Evolutionary conservation across 64 coral and sea anemone genomes (phyloP), one percentile per base, ranked within the genome.

Genomic region (Dendrophyllia cribrosa): DNA sequence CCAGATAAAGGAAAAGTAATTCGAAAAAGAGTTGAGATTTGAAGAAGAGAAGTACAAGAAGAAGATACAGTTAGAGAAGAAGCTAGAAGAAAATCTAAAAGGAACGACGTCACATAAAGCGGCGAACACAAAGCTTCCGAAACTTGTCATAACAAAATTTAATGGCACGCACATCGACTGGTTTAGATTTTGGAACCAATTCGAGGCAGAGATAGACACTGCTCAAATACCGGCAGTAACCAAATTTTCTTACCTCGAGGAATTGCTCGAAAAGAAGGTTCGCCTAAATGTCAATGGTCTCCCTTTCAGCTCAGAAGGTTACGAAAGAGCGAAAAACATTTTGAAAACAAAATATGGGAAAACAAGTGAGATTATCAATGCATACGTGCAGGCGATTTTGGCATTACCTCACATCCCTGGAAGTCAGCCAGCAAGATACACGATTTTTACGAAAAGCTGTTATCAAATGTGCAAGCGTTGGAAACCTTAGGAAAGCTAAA

Each of bases 221-320:
- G 48, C 87, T 50, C n/a, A 89, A 16, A 46, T 89, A 68, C 49
- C 71, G n/a, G 56, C 65, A 10, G 59, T 95, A 3, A 84, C 93
- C 17, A 95, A 95, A 73, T 87, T 95, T 45, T 90, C 93, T 16
- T 86, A 79, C n/a, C 83, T 95, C 15, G 90, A 90, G 17, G 88
- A 95, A n/a, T 20, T 90, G 49, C 13, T 90, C 12, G 74, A 86
- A 13, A 58, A 20, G 19, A 91, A 88, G 21, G 89, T 95, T n/a
- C 10, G 76, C 24, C 22, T 22, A 6, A 72, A 9, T 6, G 26
- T 90, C 2, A 50, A 78, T 56, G 75, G 50, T 7, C 51, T 78
- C 13, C 75, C 49, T 19, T 78, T 78, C 16, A 55, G 6, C 75
- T 23, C 20, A 21, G 75, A 78, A 48, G 75, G 75, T 46, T 78